phyloP scores from a whole-genome alignment of 2,113 vertebrate genomes.

The Hyla sarda region DNA sequence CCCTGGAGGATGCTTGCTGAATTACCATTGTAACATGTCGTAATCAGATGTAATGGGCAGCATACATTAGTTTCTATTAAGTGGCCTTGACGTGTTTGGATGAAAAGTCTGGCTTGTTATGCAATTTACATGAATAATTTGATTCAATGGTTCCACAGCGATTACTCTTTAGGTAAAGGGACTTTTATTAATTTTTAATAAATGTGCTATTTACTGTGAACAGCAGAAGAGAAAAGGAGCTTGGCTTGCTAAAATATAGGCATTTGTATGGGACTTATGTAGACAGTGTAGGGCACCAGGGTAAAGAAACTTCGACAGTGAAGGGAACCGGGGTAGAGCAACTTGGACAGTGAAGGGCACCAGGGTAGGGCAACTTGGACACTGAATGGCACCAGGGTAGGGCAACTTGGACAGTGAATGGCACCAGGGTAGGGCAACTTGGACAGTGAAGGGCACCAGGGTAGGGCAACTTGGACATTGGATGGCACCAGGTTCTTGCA shows the following conservation, averaged over 20 bases:
- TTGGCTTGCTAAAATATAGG: background rate
- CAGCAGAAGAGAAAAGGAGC: background rate
- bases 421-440: background rate
- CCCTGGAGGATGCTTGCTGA: constrained; percentile 11
- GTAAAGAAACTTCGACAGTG: background rate
- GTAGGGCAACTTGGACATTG: background rate
- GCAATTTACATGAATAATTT: constrained; percentile 12
- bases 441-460: background rate
- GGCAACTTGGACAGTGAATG: background rate
- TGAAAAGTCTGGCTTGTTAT: background rate
- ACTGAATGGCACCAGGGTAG: background rate
- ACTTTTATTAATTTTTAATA: background rate
- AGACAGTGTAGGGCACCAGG: background rate
- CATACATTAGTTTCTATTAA: constrained; percentile 21
- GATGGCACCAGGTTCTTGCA: background rate
- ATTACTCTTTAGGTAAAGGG: background rate
- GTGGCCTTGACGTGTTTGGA: background rate
- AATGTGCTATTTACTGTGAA: background rate
- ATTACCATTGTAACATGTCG: constrained; percentile 41
- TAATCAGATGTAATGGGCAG: constrained; percentile 26
- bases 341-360: too few relatives aligned
- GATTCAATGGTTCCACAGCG: background rate
- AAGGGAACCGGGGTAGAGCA: background rate
- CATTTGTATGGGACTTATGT: background rate
- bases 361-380: too few relatives aligned